A percentile compares a stretch with the other conserved stretches of the same genome.
Evolutionary conservation across 2,797 vertebrate genomes (phyloP).

Genomic region (Oceanodroma leucorhoa): DNA sequence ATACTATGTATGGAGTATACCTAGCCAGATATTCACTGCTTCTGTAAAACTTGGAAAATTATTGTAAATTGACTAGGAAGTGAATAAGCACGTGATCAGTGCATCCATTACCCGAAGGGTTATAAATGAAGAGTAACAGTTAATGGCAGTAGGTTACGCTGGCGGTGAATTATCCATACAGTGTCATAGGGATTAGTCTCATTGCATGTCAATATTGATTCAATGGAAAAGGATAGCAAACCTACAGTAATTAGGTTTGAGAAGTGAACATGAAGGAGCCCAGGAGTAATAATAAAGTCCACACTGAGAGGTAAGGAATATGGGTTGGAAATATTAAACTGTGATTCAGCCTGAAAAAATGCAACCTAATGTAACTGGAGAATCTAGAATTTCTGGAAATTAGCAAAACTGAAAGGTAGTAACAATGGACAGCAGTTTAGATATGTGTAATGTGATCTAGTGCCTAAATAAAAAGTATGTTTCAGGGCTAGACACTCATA

Average conservation of each 20-base stretch:
- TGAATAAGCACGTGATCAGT: not conserved
- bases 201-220: conserved; percentile 21
- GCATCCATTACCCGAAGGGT: not conserved
- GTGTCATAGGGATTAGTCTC: not conserved
- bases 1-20: not conserved
- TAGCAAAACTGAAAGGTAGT: not conserved
- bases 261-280: not conserved
- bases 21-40: not conserved
- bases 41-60: not conserved
- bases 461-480: not conserved
- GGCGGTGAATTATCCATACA: not conserved
- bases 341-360: conserved; percentile 55
- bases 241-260: not conserved
- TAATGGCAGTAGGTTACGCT: not conserved
- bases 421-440: not conserved
- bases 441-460: not conserved
- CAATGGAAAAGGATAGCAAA: not conserved
- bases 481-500: not conserved
- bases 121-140: not conserved
- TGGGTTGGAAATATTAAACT: not conserved
- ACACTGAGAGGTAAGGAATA: not conserved
- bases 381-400: not conserved
- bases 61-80: not conserved
- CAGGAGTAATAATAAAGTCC: not conserved
- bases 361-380: not conserved